Conservation (phyloP, 2,797 vertebrate species). For the Sebastiscus tertius region DNA sequence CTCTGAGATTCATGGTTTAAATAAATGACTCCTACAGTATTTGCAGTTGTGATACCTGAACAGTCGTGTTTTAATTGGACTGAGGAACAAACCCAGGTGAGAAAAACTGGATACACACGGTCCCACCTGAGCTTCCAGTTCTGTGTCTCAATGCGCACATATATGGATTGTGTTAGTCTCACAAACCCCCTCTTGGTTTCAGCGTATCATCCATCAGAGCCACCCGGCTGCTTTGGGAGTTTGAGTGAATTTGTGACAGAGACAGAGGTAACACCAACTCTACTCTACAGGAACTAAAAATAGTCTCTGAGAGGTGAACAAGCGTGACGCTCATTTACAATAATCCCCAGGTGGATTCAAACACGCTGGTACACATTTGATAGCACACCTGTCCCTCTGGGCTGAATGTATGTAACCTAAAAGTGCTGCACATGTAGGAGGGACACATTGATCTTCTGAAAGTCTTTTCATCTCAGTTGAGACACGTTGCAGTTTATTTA, state of each 20-base stretch:
- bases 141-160: background rate
- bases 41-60: background rate
- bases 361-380: slow-evolving; percentile 19
- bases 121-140: slow-evolving; percentile 16
- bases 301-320: slow-evolving; percentile 50
- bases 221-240: slow-evolving; percentile 42
- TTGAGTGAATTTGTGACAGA: slow-evolving; percentile 32
- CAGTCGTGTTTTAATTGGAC: background rate
- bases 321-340: slow-evolving; percentile 12
- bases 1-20: background rate
- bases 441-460: background rate
- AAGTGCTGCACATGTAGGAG: background rate
- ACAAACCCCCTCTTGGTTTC: slow-evolving; percentile 25
- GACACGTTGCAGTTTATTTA: background rate
- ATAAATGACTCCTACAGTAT: background rate
- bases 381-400: slow-evolving; percentile 7
- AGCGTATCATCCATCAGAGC: slow-evolving; percentile 54
- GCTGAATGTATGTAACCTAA: slow-evolving; percentile 4
- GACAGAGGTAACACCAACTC: slow-evolving; percentile 17
- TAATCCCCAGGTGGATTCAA: slow-evolving; percentile 46
- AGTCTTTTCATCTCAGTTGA: slow-evolving; percentile 4
- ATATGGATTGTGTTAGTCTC: slow-evolving; percentile 29
- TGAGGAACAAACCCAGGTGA: slow-evolving; percentile 30
- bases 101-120: slow-evolving; percentile 10
- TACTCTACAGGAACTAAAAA: slow-evolving; percentile 52